Base-by-base conservation (phyloP, 2,113 vertebrate species). In the Leucopternis melanops region DNA sequence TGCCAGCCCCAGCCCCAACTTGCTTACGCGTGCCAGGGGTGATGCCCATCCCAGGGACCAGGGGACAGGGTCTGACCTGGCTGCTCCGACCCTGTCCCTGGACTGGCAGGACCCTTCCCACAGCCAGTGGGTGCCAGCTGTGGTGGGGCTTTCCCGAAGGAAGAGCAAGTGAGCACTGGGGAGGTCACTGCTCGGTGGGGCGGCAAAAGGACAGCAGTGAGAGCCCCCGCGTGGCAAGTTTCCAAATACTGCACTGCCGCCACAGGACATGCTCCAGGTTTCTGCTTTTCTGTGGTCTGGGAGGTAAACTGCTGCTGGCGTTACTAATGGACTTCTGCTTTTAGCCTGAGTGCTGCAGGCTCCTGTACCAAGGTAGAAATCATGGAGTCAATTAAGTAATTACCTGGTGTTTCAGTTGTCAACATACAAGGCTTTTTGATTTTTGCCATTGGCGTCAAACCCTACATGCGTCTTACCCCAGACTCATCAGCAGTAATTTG, bases 321-420 rank as follows among this genome's bases (percentile, higher is more conserved):
- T 38, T 50, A 52, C 86, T 95, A 90, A 96, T 92, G 86, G 82
- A 8, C 82, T 57, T 32, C 69, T 78, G 92, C 95, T 92, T 73
- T 95, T 70, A 96, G 82, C 86, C 78, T 25, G 89, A 88, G 86
- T 52, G 79, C 92, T 74, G 70, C 82, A 36, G 67, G 55, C 81
- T n/a, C 32, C 81, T 71, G 72, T 49, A 65, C 34, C n/a, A 20
- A n/a, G 49, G 52, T 38, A 65, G 81, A 58, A 77, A 77, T 34
- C 65, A 45, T 10, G 16, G 44, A 78, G 25, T 55, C 92, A 90
- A 94, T 95, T 92, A 95, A 61, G 82, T 72, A 92, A 96, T 94
- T 95, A 94, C 89, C 94, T 55, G 44, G 19, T n/a, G 55, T 61
- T 84, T 77, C 44, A 31, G 81, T 18, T 81, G 79, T 47, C 86